phyloP scores from a whole-genome alignment of 2,888 invertebrate species.

The Lottia scabra region DNA sequence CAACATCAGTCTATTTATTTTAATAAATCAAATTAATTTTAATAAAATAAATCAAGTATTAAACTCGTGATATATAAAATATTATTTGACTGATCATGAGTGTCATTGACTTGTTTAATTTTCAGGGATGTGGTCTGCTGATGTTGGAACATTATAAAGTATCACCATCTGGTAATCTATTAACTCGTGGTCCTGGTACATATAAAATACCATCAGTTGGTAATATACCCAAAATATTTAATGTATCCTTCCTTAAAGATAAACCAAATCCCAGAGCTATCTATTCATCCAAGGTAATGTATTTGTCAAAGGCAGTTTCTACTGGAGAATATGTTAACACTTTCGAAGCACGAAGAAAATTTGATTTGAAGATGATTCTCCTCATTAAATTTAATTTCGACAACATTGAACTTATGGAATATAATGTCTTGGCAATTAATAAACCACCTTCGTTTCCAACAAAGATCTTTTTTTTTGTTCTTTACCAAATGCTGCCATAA shows the following conservation, averaged over 20 bases:
- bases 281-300: slow-evolving; percentile 87
- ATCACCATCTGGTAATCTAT: slow-evolving; percentile 83
- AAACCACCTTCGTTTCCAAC: too few relatives aligned
- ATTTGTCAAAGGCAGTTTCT: background rate
- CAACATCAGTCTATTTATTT: too few relatives aligned
- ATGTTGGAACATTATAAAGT: slow-evolving; percentile 89
- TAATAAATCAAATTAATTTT: too few relatives aligned
- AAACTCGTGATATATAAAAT: background rate
- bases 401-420: too few relatives aligned
- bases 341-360: too few relatives aligned
- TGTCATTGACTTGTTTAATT: background rate
- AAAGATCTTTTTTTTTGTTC: too few relatives aligned
- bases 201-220: slow-evolving; percentile 94
- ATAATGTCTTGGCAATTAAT: too few relatives aligned
- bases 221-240: slow-evolving; percentile 90
- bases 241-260: slow-evolving; percentile 89
- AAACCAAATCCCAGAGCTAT: slow-evolving; percentile 89
- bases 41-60: background rate
- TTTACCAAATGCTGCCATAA: too few relatives aligned
- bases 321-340: background rate
- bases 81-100: too few relatives aligned
- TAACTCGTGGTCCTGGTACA: slow-evolving; percentile 89
- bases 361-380: too few relatives aligned
- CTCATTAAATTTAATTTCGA: too few relatives aligned
- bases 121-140: slow-evolving; percentile 85